Percentiles rank a stretch among this genome's conserved stretches.
Conservation (phyloP, 1,140 invertebrate species). For the Drosophila pseudoobscura region DNA sequence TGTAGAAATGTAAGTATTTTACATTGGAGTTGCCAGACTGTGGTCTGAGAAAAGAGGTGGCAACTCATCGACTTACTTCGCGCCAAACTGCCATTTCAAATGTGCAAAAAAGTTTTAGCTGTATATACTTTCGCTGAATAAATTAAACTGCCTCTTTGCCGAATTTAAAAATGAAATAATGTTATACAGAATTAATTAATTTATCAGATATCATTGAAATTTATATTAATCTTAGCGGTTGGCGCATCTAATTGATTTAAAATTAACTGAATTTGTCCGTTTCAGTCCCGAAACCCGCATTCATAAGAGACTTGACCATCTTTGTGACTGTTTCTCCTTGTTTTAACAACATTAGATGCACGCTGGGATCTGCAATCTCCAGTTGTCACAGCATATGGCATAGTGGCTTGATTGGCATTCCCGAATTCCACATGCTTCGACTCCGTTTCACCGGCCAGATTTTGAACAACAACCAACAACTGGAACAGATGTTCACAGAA, state of each 20-base stretch:
- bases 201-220: too few relatives aligned
- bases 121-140: too few relatives aligned
- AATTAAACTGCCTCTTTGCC: too few relatives aligned
- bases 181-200: too few relatives aligned
- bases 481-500: conserved; percentile 68
- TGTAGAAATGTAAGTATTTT: background rate
- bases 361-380: conserved; percentile 43
- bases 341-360: conserved; percentile 41
- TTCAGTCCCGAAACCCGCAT: conserved; percentile 23
- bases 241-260: conserved; percentile 18
- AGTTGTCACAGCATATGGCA: conserved; percentile 61
- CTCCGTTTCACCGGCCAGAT: conserved; percentile 53
- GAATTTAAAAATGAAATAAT: too few relatives aligned
- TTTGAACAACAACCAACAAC: conserved; percentile 64
- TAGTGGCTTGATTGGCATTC: conserved; percentile 26
- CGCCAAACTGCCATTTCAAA: too few relatives aligned
- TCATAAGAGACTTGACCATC: conserved; percentile 17
- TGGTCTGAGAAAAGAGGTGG: too few relatives aligned
- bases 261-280: conserved; percentile 8
- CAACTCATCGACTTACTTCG: too few relatives aligned
- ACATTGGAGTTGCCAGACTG: background rate
- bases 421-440: conserved; percentile 55
- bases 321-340: conserved; percentile 14
- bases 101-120: too few relatives aligned
- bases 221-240: too few relatives aligned